phyloP scores from a whole-genome alignment of 2,113 vertebrate genomes.

The Leuciscus idus region DNA sequence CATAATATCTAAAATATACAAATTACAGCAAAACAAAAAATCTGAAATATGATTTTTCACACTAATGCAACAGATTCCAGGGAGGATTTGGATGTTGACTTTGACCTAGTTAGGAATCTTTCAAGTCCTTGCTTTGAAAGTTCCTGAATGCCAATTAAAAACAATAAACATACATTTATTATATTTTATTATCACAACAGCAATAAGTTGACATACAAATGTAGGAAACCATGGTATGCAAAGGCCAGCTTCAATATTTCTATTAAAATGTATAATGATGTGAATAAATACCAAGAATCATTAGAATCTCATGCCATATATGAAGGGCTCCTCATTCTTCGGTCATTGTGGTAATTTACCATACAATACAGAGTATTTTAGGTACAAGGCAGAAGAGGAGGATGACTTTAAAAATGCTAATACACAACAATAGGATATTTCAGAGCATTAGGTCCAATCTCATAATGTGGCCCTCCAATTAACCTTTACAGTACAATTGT shows the following conservation, averaged over 20 bases:
- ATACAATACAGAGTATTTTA: not conserved
- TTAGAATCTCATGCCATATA: not conserved
- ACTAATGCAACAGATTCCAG: not conserved
- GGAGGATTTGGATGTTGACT: not conserved
- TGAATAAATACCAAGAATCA: not conserved
- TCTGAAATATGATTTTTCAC: not conserved
- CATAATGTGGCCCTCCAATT: not conserved
- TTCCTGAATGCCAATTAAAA: not conserved
- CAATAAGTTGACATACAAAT: not conserved
- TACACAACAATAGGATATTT: not conserved
- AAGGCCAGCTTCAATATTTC: not conserved
- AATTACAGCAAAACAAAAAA: not conserved
- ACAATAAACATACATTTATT: not conserved
- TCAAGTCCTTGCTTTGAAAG: not conserved
- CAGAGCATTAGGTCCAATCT: not conserved
- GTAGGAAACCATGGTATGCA: conserved; percentile 28
- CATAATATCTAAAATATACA: not conserved
- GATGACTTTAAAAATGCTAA: not conserved
- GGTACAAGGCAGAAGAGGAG: not conserved
- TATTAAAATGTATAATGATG: conserved; percentile 21
- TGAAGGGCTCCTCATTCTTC: not conserved
- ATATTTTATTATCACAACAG: conserved; percentile 16
- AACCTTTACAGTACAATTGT: conserved; percentile 21
- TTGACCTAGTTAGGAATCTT: not conserved
- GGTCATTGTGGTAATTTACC: conserved; percentile 21